phyloP scores from a whole-genome alignment of 64 coral and sea anemone genomes.

The Platygyra sinensis region DNA sequence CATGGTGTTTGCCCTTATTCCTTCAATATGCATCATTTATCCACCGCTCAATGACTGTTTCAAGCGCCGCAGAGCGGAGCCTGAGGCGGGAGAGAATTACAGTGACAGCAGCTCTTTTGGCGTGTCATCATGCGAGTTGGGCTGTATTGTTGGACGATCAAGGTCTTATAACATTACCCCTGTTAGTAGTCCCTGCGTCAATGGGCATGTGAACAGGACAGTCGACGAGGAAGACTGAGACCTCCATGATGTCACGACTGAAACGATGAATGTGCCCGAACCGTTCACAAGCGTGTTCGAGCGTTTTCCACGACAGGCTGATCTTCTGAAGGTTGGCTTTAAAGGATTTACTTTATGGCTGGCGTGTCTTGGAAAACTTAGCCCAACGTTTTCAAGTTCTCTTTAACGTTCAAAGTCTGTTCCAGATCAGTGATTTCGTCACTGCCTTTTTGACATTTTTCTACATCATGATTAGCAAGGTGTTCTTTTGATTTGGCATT shows the following conservation, averaged over 20 bases:
- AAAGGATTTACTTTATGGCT: no score
- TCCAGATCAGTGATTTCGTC: no score
- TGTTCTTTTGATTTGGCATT: no score
- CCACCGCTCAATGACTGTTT: conserved; percentile 44
- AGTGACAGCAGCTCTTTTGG: not conserved
- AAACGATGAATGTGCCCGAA: not conserved
- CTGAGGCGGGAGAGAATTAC: not conserved
- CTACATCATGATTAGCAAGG: no score
- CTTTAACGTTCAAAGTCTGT: no score
- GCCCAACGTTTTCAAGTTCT: no score
- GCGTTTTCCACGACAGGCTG: no score
- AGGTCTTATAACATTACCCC: not conserved
- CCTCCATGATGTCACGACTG: not conserved
- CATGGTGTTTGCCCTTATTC: conserved; percentile 35
- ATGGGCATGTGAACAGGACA: conserved; percentile 30
- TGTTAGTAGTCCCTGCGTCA: not conserved
- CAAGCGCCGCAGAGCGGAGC: not conserved
- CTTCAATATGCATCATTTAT: conserved; percentile 49
- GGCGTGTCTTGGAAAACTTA: no score
- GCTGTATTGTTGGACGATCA: conserved; percentile 7
- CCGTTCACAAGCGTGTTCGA: not conserved
- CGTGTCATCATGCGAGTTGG: not conserved
- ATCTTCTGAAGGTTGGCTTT: no score
- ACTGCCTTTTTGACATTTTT: no score
- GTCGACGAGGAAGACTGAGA: conserved; percentile 8